A percentile compares a stretch with the other conserved stretches of the same genome.
phyloP scores from a whole-genome alignment of 2,888 invertebrate genomes.

The Ecdyonurus torrentis region DNA sequence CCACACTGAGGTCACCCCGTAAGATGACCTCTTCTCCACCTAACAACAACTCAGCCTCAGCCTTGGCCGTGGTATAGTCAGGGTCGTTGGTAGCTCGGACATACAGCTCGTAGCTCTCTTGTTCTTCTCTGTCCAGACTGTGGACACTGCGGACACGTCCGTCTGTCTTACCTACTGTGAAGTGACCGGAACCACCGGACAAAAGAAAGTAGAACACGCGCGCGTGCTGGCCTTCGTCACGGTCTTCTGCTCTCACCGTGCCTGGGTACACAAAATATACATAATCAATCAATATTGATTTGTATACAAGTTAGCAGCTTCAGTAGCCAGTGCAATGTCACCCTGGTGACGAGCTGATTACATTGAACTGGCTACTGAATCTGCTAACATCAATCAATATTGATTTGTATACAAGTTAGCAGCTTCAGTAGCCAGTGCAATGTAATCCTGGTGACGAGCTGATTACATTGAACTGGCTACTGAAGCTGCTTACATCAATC shows the following conservation, averaged over 20 bases:
- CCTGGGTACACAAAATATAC: too few relatives aligned
- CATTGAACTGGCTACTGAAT: too few relatives aligned
- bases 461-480: too few relatives aligned
- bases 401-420: too few relatives aligned
- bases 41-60: constrained; percentile 8
- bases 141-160: constrained; percentile 65
- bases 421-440: background rate
- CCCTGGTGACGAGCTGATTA: background rate
- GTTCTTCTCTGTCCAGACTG: constrained; percentile 65
- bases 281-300: constrained; percentile 3
- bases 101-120: constrained; percentile 53
- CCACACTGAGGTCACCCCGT: constrained; percentile 45
- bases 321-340: background rate
- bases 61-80: constrained; percentile 40
- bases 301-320: background rate
- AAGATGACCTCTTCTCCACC: background rate
- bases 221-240: constrained; percentile 64
- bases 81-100: constrained; percentile 74
- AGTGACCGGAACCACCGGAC: constrained; percentile 55
- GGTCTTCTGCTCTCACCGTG: constrained; percentile 52
- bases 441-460: background rate
- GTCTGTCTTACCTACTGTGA: constrained; percentile 60
- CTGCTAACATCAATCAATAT: too few relatives aligned
- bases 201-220: constrained; percentile 71
- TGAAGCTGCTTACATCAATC: too few relatives aligned